Conservation (phyloP, 2,888 invertebrate genomes). For the Lepas anatifera region DNA sequence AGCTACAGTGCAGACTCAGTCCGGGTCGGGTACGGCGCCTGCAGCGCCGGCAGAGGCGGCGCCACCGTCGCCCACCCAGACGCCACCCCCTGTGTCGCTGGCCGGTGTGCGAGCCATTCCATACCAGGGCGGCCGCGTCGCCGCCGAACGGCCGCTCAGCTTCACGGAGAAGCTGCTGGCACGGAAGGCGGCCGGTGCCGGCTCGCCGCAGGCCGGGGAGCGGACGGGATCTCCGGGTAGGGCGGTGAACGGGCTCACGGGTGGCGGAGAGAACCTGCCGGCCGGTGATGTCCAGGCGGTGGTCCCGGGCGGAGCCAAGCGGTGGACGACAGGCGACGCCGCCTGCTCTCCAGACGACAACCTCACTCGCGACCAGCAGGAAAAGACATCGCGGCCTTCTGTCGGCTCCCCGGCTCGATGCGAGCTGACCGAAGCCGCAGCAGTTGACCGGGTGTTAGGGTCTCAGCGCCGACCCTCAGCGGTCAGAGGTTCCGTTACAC, state of each 20-base stretch:
- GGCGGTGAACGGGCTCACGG: no score
- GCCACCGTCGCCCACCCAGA: background rate
- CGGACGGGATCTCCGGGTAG: no score
- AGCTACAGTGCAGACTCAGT: background rate
- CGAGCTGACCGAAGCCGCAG: conserved; percentile 25
- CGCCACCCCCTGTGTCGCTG: no score
- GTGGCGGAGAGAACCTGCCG: no score
- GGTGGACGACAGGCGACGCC: background rate
- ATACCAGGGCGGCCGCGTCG: background rate
- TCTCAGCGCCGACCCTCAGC: no score
- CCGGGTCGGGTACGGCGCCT: background rate
- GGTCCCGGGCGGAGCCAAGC: background rate
- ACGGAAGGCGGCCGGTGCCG: conserved; percentile 7
- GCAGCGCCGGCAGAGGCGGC: background rate
- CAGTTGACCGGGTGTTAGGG: conserved; percentile 9
- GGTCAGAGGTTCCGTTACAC: no score
- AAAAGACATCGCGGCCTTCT: background rate
- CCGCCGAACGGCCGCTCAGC: background rate
- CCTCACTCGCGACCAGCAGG: background rate
- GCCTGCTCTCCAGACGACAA: conserved; percentile 20
- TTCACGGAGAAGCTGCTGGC: conserved; percentile 10
- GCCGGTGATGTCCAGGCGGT: background rate
- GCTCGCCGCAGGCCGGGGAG: no score
- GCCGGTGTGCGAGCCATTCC: background rate
- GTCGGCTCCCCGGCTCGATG: no score